A percentile compares a stretch with the other conserved stretches of the same genome.
phyloP scores from a whole-genome alignment of 2,113 vertebrate genomes.

The Limanda limanda region DNA sequence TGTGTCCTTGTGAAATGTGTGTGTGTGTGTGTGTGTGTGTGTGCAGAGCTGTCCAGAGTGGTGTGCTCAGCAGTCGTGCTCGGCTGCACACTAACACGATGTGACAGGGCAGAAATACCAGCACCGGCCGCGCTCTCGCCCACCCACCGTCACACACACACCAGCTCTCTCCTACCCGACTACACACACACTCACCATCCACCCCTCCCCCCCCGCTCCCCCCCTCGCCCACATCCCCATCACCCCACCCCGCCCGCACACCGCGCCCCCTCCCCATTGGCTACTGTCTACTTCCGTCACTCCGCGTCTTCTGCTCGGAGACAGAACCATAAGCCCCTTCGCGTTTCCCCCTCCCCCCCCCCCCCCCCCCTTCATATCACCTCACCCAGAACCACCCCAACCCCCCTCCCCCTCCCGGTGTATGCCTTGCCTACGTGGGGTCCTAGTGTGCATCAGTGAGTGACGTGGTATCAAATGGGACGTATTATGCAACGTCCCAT shows the following conservation, averaged over 20 bases:
- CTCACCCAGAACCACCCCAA: conserved; percentile 10
- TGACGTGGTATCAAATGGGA: conserved; percentile 55
- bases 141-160: conserved; percentile 68
- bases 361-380: conserved; percentile 16
- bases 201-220: not conserved
- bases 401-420: not conserved
- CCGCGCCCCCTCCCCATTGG: conserved; percentile 73
- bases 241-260: conserved; percentile 28
- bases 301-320: conserved; percentile 80
- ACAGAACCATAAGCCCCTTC: conserved; percentile 69
- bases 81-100: conserved; percentile 79
- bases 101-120: conserved; percentile 84
- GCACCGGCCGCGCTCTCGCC: conserved; percentile 71
- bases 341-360: conserved; percentile 14
- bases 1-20: conserved; percentile 61
- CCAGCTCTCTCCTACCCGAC: conserved; percentile 47
- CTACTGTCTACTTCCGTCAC: conserved; percentile 68
- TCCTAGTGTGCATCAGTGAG: conserved; percentile 42
- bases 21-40: conserved; percentile 54
- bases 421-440: conserved; percentile 5
- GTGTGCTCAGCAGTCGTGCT: conserved; percentile 77
- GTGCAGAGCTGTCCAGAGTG: conserved; percentile 70
- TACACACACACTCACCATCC: conserved; percentile 27
- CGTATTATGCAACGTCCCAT: conserved; percentile 64
- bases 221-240: conserved; percentile 27